phyloP scores from a whole-genome alignment of 2,113 vertebrate genomes.

The Thermophis baileyi region DNA sequence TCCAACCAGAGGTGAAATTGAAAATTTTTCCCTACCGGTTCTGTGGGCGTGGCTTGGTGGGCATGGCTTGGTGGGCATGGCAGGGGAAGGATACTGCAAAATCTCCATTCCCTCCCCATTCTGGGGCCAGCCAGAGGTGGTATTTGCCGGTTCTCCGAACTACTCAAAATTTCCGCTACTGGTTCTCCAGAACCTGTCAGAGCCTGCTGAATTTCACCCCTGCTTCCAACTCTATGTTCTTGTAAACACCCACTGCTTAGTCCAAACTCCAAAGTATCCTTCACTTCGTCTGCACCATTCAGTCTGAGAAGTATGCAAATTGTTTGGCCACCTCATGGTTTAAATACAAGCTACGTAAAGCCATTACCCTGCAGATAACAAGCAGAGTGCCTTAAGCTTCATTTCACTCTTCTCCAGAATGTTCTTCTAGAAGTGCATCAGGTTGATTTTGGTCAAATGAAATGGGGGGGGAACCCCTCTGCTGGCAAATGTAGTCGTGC shows the following conservation, averaged over 20 bases:
- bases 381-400: constrained; percentile 4
- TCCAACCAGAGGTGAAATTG: no score
- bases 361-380: constrained; percentile 2
- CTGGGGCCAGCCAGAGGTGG: no score
- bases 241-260: neutral
- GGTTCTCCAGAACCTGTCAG: no score
- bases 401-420: constrained; percentile 36
- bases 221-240: neutral
- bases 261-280: neutral
- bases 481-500: constrained; percentile 40
- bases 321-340: neutral
- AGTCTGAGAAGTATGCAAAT: neutral
- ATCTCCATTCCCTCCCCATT: no score
- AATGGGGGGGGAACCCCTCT: neutral
- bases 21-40: no score
- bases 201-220: no score
- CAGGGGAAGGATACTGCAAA: no score
- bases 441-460: constrained; percentile 31
- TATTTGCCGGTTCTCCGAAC: no score
- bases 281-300: neutral
- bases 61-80: no score
- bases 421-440: constrained; percentile 42
- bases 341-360: constrained; percentile 8
- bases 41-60: no score
- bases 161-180: no score